Evolutionary conservation across 2,113 vertebrate species (phyloP), one percentile per base, ranked within the genome.

Genomic region (Lepisosteus oculatus): DNA sequence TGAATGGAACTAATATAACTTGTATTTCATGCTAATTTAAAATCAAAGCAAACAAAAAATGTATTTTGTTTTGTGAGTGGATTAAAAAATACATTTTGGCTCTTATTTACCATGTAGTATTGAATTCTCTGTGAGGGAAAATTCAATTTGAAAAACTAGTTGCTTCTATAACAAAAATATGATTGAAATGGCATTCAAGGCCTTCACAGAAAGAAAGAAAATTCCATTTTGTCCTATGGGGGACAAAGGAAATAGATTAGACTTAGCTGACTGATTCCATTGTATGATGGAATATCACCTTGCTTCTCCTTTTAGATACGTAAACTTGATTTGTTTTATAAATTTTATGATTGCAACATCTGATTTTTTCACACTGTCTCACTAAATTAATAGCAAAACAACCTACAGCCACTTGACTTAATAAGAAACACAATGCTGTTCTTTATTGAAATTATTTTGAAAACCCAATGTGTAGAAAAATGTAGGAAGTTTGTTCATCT

Each of bases 181-280:
- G 62, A 64, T 64, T 64, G 62, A 64, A 64, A 13, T 64, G 62
- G 17, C 62, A 2, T 15, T 64, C 62, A 64, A 64, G 17, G 62
- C n/a, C 62, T 12, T 64, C 62, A 64, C 62, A 42, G 62, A 64
- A 64, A 64, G 17, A 41, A 64, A 64, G 17, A 64, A 64, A 64
- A 64, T 13, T 11, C 62, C 17, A 41, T 64, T 64, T 8, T 42
- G 17, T 64, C 62, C 62, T 64, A 64, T 64, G 62, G 62, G 62
- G 62, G 62, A 64, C 62, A 64, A 64, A 64, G 62, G 62, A 64
- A 64, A 64, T 64, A 64, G 62, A 64, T 64, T 64, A 64, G 62
- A 64, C 62, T 64, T 64, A 64, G 17, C 17, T 17, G 62, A 17
- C 62, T 64, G 62, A 64, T 64, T 64, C 62, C 41, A 64, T 64